phyloP scores from a whole-genome alignment of 2,888 invertebrate species.

The Drosophila flavopinicola region DNA sequence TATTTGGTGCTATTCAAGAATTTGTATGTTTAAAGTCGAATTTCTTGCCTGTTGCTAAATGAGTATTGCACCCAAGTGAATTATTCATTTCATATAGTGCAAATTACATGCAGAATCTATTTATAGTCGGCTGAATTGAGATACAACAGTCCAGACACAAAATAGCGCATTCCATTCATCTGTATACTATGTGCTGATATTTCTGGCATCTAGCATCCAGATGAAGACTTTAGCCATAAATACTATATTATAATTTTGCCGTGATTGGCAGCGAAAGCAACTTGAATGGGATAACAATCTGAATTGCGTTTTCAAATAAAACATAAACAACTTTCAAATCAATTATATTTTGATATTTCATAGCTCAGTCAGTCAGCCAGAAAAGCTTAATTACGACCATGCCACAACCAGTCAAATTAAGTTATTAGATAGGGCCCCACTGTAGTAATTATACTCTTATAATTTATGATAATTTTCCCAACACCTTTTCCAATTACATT shows the following conservation, averaged over 20 bases:
- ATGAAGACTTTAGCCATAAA: not conserved
- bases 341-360: not conserved
- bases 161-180: conserved; percentile 3
- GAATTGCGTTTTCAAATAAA: not conserved
- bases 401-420: conserved; percentile 28
- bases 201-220: conserved; percentile 2
- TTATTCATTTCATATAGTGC: no score
- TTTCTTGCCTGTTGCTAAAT: no score
- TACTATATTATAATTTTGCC: not conserved
- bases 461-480: conserved; percentile 37
- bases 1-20: no score
- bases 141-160: conserved; percentile 13
- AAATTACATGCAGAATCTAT: conserved; percentile 25
- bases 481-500: conserved; percentile 40
- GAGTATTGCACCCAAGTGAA: no score
- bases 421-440: conserved; percentile 20
- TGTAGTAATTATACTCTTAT: conserved; percentile 21
- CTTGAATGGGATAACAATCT: not conserved
- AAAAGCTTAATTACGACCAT: conserved; percentile 6
- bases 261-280: not conserved
- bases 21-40: no score
- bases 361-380: not conserved
- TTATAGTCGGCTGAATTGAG: conserved; percentile 18
- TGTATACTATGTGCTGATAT: not conserved
- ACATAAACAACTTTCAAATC: not conserved